Percentiles rank a stretch among this genome's conserved stretches.
phyloP scores from a whole-genome alignment of 37 sponge, comb jelly and placozoan genomes.

The Halisarca cf. caerulea region DNA sequence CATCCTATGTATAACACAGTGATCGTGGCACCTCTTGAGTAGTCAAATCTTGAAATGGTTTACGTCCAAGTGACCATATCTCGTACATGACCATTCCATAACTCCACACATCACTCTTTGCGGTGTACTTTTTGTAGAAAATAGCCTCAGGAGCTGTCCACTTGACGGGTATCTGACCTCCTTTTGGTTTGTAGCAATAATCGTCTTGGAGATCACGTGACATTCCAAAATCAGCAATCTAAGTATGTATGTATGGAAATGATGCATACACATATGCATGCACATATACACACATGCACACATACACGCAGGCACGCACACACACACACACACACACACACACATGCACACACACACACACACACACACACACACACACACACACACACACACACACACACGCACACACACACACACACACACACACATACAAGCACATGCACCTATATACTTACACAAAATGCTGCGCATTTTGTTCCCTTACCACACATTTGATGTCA shows the following conservation, averaged over 20 bases:
- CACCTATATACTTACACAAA: too few species aligned
- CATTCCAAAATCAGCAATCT: slow-evolving; percentile 44
- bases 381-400: too few species aligned
- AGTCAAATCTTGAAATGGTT: background rate
- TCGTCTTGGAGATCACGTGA: slow-evolving; percentile 28
- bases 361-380: too few species aligned
- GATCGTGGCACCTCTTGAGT: background rate
- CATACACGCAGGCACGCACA: too few species aligned
- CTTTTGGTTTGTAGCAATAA: slow-evolving; percentile 27
- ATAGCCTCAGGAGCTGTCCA: slow-evolving; percentile 39
- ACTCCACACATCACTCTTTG: slow-evolving; percentile 30
- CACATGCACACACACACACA: too few species aligned
- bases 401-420: too few species aligned
- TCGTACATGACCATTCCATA: slow-evolving; percentile 23
- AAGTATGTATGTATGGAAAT: too few species aligned
- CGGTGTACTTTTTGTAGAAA: slow-evolving; percentile 8
- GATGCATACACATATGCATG: too few species aligned
- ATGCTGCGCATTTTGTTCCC: background rate
- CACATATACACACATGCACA: too few species aligned
- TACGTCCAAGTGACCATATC: slow-evolving; percentile 25
- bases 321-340: too few species aligned
- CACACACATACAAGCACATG: too few species aligned
- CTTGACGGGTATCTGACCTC: slow-evolving; percentile 32
- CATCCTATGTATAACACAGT: too few species aligned
- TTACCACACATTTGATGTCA: slow-evolving; percentile 43